These are phyloP conservation scores for Strigamia transsilvanica DNA, from an alignment of 2,888 invertebrate genomes.

Conservation along the genomic window DNA sequence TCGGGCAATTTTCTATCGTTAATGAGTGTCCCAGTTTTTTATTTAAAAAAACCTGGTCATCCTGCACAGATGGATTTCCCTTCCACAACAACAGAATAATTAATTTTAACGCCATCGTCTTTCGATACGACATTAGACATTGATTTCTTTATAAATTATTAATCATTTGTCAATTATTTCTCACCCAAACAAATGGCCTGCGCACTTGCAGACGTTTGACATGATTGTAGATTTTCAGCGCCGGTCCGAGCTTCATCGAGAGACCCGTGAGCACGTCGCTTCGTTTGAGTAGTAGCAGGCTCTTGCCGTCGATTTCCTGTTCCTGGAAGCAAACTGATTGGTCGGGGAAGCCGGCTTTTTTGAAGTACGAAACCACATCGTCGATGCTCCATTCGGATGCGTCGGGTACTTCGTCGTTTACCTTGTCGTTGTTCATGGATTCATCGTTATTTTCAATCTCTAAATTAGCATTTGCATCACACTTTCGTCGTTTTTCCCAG, in stretches of 20 bases:
- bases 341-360: slow-evolving; percentile 77
- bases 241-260: slow-evolving; percentile 85
- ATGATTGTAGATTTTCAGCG: slow-evolving; percentile 82
- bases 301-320: slow-evolving; percentile 93
- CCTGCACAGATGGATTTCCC: no score
- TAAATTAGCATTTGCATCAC: no score
- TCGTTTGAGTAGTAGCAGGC: slow-evolving; percentile 82
- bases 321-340: slow-evolving; percentile 79
- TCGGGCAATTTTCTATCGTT: no score
- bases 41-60: no score
- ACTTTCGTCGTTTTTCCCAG: no score
- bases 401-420: slow-evolving; percentile 70
- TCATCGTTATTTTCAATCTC: no score
- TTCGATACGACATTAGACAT: not conserved
- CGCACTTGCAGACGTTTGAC: slow-evolving; percentile 83
- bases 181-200: slow-evolving; percentile 50
- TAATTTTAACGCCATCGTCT: no score
- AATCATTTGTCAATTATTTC: not conserved
- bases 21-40: no score
- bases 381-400: slow-evolving; percentile 82
- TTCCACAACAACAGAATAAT: no score
- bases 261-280: slow-evolving; percentile 84
- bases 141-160: not conserved
- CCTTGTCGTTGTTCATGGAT: slow-evolving; percentile 5
- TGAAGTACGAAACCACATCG: slow-evolving; percentile 83